Percentiles rank a stretch among this genome's conserved stretches.
Evolutionary conservation across 2,113 vertebrate genomes (phyloP).

Genomic region (Edolisoma coerulescens): DNA sequence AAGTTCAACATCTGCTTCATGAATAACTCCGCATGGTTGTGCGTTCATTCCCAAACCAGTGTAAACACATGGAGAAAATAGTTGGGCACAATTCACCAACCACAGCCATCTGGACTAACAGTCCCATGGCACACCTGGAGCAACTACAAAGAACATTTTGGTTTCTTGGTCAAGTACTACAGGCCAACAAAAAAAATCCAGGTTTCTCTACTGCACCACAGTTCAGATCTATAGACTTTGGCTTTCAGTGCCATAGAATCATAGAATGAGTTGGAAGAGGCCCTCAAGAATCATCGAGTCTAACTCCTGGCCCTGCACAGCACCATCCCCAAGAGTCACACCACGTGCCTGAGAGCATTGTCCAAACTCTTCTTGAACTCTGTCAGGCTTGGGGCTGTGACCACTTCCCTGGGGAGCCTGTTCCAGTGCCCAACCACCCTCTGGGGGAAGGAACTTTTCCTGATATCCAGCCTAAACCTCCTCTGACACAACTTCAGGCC

Average conservation of each 20-base stretch:
- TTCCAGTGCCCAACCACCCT: accelerated
- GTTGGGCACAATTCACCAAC: not conserved
- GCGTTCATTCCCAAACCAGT: not conserved
- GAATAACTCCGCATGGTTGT: not conserved
- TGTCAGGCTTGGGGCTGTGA: not conserved
- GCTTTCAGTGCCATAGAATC: not conserved
- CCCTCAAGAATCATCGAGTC: accelerated
- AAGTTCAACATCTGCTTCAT: not conserved
- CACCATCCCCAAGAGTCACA: not conserved
- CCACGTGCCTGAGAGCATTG: not conserved
- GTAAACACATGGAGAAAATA: not conserved
- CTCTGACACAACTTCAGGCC: not conserved
- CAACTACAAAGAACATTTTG: not conserved
- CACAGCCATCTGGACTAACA: not conserved
- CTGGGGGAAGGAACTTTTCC: not conserved
- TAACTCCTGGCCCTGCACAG: not conserved
- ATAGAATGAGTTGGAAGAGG: not conserved
- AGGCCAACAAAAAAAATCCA: not conserved
- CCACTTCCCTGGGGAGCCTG: accelerated
- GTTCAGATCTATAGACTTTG: not conserved
- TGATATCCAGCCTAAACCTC: not conserved
- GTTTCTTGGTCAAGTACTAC: not conserved
- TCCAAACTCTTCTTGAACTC: not conserved
- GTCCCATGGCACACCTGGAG: not conserved
- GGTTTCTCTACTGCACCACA: not conserved